These are phyloP conservation scores for Microhierax caerulescens DNA, from an alignment of 2,797 vertebrate species.

Conservation along the genomic window DNA sequence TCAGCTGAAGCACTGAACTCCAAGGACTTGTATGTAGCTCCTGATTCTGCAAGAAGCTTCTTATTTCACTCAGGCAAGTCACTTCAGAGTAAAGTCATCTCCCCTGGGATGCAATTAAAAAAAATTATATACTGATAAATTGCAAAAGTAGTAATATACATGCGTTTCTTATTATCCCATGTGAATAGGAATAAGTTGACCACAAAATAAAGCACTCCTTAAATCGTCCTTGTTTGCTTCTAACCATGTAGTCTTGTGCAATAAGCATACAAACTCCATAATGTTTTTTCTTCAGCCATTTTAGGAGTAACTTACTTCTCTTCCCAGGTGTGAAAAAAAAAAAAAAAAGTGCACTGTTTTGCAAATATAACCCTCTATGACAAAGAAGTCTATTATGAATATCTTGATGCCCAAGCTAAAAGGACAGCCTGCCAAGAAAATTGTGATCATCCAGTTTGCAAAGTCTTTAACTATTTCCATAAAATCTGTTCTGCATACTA, in stretches of 20 bases:
- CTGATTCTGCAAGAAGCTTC: not conserved
- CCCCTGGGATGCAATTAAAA: not conserved
- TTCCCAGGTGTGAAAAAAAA: too few relatives aligned
- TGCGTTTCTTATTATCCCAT: not conserved
- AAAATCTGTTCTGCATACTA: not conserved
- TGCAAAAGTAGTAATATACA: not conserved
- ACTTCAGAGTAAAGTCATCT: not conserved
- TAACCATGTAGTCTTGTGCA: not conserved
- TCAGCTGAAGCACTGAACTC: not conserved
- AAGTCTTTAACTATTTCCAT: not conserved
- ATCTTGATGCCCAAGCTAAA: slow-evolving; percentile 3
- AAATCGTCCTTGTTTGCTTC: not conserved
- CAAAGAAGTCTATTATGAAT: not conserved
- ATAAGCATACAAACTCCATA: not conserved
- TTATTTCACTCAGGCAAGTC: not conserved
- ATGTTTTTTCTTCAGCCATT: not conserved
- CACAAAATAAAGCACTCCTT: not conserved
- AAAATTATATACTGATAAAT: not conserved
- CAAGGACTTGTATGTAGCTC: not conserved
- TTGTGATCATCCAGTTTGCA: not conserved
- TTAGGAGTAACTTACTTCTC: not conserved
- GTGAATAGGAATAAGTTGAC: not conserved
- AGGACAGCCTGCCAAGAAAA: slow-evolving; percentile 26
- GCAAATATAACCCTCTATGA: not conserved
- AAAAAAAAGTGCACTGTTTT: not conserved